Percentiles rank a stretch among this genome's conserved stretches.
phyloP scores from a whole-genome alignment of 2,888 invertebrate species.

The Eupelmus urozonus region DNA sequence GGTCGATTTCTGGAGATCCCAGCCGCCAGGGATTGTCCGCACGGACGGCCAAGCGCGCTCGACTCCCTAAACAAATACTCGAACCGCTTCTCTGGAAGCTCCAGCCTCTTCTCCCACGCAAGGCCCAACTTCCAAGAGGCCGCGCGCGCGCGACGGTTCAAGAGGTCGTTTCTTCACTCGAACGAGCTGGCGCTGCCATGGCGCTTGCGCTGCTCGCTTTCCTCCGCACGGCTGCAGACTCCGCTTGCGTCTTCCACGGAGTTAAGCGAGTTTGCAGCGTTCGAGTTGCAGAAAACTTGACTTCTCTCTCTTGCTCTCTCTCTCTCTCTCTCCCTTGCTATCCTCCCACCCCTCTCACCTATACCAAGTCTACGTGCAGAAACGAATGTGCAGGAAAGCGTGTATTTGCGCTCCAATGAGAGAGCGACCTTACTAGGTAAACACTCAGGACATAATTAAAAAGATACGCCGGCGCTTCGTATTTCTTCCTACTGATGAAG shows the following conservation, averaged over 20 bases:
- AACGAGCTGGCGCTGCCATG: conserved; percentile 51
- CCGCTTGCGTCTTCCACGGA: neutral
- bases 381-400: conserved; percentile 4
- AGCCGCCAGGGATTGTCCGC: conserved; percentile 17
- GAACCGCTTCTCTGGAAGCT: conserved; percentile 56
- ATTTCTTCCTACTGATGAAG: conserved; percentile 31
- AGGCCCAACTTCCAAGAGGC: conserved; percentile 48
- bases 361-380: neutral
- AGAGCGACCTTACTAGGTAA: conserved; percentile 21
- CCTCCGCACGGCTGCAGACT: neutral
- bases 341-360: neutral
- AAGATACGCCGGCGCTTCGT: conserved; percentile 35
- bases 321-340: neutral
- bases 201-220: neutral
- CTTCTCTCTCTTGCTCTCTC: neutral
- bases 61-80: conserved; percentile 68
- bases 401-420: conserved; percentile 48
- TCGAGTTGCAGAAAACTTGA: conserved; percentile 35
- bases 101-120: neutral
- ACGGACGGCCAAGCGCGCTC: conserved; percentile 61
- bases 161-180: conserved; percentile 63
- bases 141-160: conserved; percentile 61
- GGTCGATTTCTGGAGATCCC: conserved; percentile 26
- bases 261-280: conserved; percentile 30
- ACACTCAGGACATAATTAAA: conserved; percentile 52